Evolutionary conservation across 2,797 vertebrate species (phyloP), one percentile per base, ranked within the genome.

Genomic region (Stomatorhinus walkeri): DNA sequence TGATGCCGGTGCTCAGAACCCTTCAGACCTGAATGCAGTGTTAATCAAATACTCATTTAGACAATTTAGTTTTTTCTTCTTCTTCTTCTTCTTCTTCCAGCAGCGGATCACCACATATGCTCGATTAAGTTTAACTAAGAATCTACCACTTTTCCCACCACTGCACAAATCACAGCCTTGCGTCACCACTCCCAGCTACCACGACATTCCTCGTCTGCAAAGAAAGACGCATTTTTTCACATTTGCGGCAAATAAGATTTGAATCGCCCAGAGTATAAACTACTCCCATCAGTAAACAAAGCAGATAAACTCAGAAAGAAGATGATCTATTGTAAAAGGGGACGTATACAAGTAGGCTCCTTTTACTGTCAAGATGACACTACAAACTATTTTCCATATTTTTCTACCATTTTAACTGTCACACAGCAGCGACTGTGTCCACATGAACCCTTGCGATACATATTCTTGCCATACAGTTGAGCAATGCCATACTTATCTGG

Each of bases 31-130:
- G 88, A 89, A 85, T 68, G 48, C 83, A 85, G 56, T 89, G 56
- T 89, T 85, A 89, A 85, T 89, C 88, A 89, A 89, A 72, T 40
- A 61, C 84, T 86, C 83, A 89, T 89, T 89, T 89, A 89, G 16
- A 49, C 79, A 85, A 89, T 89, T 89, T 89, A 43, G 28, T 22
- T 52, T 89, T 46, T 46, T 1, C 43, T 48, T 48, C 7, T 81
- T 49, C 4, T 81, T 83, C 6, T 83, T 54, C 56, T 8, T 51
- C 32, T 85, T 85, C 81, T 49, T 43, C 79, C 88, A 85, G 88
- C 88, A 68, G 56, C 83, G 24, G 79, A 64, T 43, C 85, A 89
- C 46, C 68, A 79, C 87, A 76, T 40, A 89, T 40, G 46, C 61
- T 89, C 61, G 51, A 49, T 61, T 85, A 86, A 86, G 85, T 72